Evolutionary conservation across 2,113 vertebrate genomes (phyloP).

Genomic region (Strix aluco): DNA sequence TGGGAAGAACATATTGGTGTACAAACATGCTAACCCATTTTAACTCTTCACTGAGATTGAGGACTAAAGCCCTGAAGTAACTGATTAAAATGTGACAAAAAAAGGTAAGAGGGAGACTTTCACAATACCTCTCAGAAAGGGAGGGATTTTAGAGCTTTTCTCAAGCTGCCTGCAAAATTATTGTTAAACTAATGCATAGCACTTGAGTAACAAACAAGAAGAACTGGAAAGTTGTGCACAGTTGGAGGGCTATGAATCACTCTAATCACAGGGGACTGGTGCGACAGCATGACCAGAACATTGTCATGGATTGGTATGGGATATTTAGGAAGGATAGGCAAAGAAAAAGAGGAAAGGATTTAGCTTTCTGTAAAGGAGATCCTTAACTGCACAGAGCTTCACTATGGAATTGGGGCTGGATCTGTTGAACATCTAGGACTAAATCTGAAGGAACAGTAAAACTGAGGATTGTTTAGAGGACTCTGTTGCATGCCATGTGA

Average conservation of each 20-base stretch:
- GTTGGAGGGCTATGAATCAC: neutral
- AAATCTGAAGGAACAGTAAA: neutral
- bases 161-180: neutral
- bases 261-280: neutral
- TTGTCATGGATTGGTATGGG: neutral
- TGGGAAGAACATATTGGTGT: neutral
- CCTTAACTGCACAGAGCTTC: neutral
- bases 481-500: neutral
- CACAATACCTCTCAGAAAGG: neutral
- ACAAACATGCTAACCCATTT: neutral
- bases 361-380: neutral
- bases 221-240: neutral
- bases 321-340: neutral
- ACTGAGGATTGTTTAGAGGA: neutral
- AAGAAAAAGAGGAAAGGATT: neutral
- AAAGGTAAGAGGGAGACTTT: neutral
- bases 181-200: neutral
- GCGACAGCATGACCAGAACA: neutral
- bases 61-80: neutral
- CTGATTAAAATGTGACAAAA: neutral
- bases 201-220: neutral
- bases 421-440: neutral
- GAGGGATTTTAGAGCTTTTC: neutral
- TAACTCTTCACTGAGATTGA: neutral
- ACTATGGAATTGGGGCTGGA: neutral